Base-by-base conservation (phyloP, 2,888 invertebrate species). In the Eristalinus sepulchralis region DNA sequence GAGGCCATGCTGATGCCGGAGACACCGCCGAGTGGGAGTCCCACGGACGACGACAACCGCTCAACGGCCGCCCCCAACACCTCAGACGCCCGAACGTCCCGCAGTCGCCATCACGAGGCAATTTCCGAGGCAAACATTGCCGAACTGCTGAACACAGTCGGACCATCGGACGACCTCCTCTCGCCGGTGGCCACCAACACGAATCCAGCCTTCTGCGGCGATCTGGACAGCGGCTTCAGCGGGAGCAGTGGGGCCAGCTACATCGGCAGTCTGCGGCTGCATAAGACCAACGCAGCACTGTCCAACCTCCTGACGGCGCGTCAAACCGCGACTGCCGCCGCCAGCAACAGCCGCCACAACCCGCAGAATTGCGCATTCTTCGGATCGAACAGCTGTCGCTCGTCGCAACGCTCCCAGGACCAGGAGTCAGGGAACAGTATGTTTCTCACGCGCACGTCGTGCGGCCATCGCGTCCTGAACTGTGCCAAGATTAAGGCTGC, bases 1-100 rank as follows among this genome's bases (percentile, higher is more conserved):
- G 97, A 97, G 93, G 97, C 97, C 62, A 97, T 97, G 97, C 93
- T 97, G 88, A 97, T 97, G 97, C 97, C 97, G 20, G 95, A 95
- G 90, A 95, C 95, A 88, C 92, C 92, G 86, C 92, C 92, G 88
- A 92, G 91, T 80, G 92, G 91, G 88, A 93, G 93, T 89, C 93
- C 94, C 27, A 93, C 93, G 13, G 93, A 93, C 82, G 92, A 92
- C 62, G 88, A 89, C 22, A 84, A 88, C 31, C 86, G 82, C 17
- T 83, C 88, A 24, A 70, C 86, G 34, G 53, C 76, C 24, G 70
- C 77, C 9, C 55, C 53, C 6, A 24, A 39, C 1, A 33, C 75
- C 11, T 66, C 33, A 5, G 47, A 57, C 27, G 70, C 80, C 33
- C 82, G 86, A 13, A 71, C 85, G 33, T 66, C 78, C 77, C 70